A percentile compares a stretch with the other conserved stretches of the same genome.
Conservation (phyloP, 2,888 invertebrate genomes). For the Sycophila texana region DNA sequence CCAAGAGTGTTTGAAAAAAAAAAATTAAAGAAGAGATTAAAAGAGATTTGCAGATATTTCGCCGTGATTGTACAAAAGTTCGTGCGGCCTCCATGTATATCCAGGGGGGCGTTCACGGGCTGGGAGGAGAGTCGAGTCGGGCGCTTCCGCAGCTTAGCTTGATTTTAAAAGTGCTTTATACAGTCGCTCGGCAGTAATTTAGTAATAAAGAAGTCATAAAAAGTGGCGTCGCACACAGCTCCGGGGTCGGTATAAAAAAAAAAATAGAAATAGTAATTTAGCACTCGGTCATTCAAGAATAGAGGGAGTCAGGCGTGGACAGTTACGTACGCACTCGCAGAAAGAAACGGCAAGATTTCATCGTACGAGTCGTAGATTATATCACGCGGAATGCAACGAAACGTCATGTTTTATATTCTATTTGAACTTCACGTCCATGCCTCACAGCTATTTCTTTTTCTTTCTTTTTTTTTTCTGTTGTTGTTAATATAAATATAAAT, state of each 20-base stretch:
- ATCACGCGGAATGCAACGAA: not conserved
- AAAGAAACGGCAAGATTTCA: not conserved
- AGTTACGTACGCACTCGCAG: not conserved
- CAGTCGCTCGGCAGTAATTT: conserved; percentile 50
- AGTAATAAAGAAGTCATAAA: conserved; percentile 54
- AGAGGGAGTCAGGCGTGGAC: conserved; percentile 47
- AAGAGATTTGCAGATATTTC: conserved; percentile 23
- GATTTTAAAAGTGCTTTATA: conserved; percentile 34
- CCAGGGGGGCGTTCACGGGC: conserved; percentile 37
- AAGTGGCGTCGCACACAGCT: conserved; percentile 46
- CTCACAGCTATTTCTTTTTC: conserved; percentile 29
- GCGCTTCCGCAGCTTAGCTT: conserved; percentile 36
- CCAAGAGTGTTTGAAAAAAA: not conserved
- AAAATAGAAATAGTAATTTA: conserved; percentile 43
- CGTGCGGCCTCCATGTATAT: conserved; percentile 35
- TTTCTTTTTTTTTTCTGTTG: too few relatives aligned
- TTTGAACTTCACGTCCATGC: conserved; percentile 33
- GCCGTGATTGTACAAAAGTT: conserved; percentile 16
- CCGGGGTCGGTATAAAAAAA: conserved; percentile 42
- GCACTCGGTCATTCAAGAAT: conserved; percentile 29
- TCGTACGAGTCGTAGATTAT: not conserved
- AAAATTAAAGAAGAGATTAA: conserved; percentile 6
- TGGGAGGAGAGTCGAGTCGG: conserved; percentile 25
- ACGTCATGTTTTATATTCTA: too few relatives aligned
- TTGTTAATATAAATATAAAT: conserved; percentile 37